Evolutionary conservation across 2,888 invertebrate genomes (phyloP).

Genomic region (Thelaira solivaga): DNA sequence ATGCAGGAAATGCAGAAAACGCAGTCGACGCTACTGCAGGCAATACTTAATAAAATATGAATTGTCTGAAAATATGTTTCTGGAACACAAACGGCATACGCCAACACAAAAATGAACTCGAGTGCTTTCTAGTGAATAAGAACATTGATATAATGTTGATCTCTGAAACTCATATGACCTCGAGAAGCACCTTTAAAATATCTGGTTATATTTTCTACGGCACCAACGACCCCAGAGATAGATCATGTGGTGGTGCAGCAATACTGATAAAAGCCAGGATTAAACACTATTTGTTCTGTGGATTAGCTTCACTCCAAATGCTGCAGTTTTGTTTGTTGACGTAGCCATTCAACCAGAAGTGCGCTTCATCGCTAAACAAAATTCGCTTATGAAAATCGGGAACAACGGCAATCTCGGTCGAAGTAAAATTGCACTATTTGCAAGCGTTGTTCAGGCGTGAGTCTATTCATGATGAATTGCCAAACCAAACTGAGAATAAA

Average conservation of each 20-base stretch:
- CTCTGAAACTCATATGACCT: neutral
- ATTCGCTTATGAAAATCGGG: no score
- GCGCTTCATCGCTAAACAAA: no score
- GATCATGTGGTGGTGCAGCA: neutral
- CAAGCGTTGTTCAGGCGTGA: no score
- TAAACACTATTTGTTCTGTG: no score
- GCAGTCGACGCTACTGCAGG: neutral
- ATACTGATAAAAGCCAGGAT: no score
- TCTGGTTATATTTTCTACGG: neutral
- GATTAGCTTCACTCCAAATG: no score
- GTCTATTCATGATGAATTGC: no score
- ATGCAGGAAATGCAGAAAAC: neutral
- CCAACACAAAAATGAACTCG: conserved; percentile 6
- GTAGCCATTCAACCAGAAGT: no score
- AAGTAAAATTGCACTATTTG: no score
- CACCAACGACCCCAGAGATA: neutral
- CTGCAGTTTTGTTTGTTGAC: no score
- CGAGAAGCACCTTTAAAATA: neutral
- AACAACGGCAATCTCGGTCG: no score
- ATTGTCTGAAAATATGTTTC: neutral
- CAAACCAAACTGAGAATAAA: no score
- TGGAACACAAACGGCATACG: conserved; percentile 6
- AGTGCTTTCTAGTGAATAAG: neutral
- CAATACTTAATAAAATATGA: neutral
- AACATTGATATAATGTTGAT: neutral